Evolutionary conservation across 2,888 invertebrate species (phyloP).

Genomic region (Sycophila texana): DNA sequence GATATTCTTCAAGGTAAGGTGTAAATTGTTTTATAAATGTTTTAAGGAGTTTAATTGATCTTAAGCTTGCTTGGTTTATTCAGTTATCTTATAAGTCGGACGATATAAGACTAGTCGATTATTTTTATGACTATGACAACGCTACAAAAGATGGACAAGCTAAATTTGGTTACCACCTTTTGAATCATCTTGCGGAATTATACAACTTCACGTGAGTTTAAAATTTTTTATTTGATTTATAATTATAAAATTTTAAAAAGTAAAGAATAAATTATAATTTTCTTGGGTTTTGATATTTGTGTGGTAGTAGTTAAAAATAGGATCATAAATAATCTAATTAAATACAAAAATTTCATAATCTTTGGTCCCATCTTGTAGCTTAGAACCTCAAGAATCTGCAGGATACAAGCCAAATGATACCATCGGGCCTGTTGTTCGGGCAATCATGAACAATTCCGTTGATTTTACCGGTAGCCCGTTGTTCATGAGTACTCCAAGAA

Average conservation of each 20-base stretch:
- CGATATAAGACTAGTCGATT: constrained; percentile 26
- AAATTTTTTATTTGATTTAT: neutral
- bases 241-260: neutral
- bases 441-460: constrained; percentile 14
- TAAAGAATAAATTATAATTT: neutral
- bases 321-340: too few relatives aligned
- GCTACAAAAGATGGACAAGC: constrained; percentile 20
- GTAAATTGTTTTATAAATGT: neutral
- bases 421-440: constrained; percentile 54
- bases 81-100: constrained; percentile 18
- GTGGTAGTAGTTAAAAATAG: too few relatives aligned
- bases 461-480: constrained; percentile 44
- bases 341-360: too few relatives aligned
- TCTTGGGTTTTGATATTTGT: too few relatives aligned
- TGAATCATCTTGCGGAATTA: constrained; percentile 57
- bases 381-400: constrained; percentile 6
- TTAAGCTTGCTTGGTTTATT: too few relatives aligned
- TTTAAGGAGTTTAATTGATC: too few relatives aligned
- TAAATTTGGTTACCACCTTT: constrained; percentile 50
- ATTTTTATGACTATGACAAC: constrained; percentile 44
- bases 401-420: constrained; percentile 49
- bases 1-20: constrained; percentile 21
- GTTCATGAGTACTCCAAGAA: constrained; percentile 15
- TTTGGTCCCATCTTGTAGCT: neutral
- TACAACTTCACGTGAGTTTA: constrained; percentile 60